These are phyloP conservation scores for Emydocephalus ijimae DNA, from an alignment of 2,113 vertebrate species.

Conservation along the genomic window DNA sequence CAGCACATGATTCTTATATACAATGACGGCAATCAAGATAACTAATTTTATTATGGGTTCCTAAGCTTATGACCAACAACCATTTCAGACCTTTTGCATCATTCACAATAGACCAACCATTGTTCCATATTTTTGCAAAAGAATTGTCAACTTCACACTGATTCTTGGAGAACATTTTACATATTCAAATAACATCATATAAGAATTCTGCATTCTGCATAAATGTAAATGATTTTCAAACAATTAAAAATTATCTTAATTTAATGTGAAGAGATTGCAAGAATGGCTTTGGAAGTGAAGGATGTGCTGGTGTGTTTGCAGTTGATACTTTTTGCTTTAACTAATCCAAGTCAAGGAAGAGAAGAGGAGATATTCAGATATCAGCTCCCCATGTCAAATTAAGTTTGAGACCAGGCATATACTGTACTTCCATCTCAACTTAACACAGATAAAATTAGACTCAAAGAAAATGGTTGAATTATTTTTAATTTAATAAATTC, in stretches of 20 bases:
- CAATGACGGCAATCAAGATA: neutral
- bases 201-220: neutral
- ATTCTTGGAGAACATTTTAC: neutral
- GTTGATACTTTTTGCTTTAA: neutral
- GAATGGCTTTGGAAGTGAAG: neutral
- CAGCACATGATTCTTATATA: neutral
- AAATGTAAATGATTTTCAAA: neutral
- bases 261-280: neutral
- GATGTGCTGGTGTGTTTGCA: neutral
- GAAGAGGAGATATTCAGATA: neutral
- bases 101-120: neutral
- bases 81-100: neutral
- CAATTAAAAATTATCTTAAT: neutral
- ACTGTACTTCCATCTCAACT: neutral
- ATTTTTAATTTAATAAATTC: neutral
- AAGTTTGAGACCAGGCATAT: neutral
- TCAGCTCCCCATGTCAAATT: neutral
- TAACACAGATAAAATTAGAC: neutral
- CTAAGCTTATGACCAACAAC: neutral
- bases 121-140: neutral
- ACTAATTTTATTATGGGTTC: neutral
- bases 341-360: neutral
- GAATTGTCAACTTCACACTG: neutral
- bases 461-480: neutral
- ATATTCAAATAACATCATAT: neutral